Evolutionary conservation across 2,888 invertebrate genomes (phyloP), one percentile per base, ranked within the genome.

Genomic region (Pinctada fucata): DNA sequence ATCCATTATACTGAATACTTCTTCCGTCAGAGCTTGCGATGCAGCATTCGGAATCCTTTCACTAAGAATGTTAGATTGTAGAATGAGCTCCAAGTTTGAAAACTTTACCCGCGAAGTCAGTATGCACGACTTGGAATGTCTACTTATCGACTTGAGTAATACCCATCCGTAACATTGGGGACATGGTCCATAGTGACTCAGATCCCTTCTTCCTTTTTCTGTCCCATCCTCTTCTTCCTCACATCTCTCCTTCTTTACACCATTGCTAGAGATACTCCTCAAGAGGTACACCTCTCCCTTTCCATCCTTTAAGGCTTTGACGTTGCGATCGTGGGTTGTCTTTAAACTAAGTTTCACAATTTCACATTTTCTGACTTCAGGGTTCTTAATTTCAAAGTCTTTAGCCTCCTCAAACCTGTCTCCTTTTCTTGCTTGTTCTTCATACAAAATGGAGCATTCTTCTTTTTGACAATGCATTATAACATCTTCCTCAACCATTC

Each of bases 1-100:
- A 58, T 49, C 71, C 83, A 83, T 83, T 8, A 83, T 83, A n/a
- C 74, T 70, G 70, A 79, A 82, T 3, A 82, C 82, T 63, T 83
- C 81, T 63, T 75, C 76, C 13, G 72, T 51, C 63, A 83, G 50
- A n/a, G 73, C 65, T 68, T 72, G 49, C 10, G 79, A 78, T 10
- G 83, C 80, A 51, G 76, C 73, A 31, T 51, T 31, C 16, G 76
- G 16, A 45, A 81, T 66, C 63, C 72, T 71, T 64, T 77, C 79
- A 5, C 52, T 8, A 3, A 83, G 72, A 13, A 79, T 75, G 45
- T 52, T 71, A 45, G 65, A 58, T 5, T 74, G 66, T n/a, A 10
- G 49, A 16, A 4, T n/a, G 16, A 5, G 6, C 3, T 64, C 48
- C 5, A 16, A 48, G n/a, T 31, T 50, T 48, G 68, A 63, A 13